Evolutionary conservation across 2,888 invertebrate species (phyloP).

Genomic region (Molorchus minor): DNA sequence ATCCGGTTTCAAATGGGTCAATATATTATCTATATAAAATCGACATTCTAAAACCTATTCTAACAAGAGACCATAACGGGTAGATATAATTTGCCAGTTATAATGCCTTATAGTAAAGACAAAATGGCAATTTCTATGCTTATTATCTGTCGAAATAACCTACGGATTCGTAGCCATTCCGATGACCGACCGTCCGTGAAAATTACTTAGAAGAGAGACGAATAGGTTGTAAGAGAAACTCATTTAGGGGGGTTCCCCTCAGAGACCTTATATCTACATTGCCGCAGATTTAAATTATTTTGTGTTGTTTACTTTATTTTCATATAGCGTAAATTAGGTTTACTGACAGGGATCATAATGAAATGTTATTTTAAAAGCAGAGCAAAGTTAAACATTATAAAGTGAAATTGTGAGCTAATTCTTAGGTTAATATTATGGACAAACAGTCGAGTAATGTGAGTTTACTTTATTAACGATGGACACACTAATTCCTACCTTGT

Average conservation of each 20-base stretch:
- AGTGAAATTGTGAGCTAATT: too few species aligned
- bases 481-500: too few species aligned
- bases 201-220: conserved; percentile 27
- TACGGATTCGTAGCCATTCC: conserved; percentile 43
- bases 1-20: too few species aligned
- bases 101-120: conserved; percentile 51
- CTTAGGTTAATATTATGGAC: too few species aligned
- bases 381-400: too few species aligned
- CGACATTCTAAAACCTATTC: too few species aligned
- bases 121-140: conserved; percentile 59
- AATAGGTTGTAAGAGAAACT: conserved; percentile 25
- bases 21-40: too few species aligned
- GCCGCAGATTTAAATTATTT: conserved; percentile 13
- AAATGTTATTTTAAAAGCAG: too few species aligned
- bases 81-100: conserved; percentile 45
- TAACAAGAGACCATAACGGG: neutral
- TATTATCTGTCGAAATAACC: conserved; percentile 60
- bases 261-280: neutral
- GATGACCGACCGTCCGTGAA: conserved; percentile 42
- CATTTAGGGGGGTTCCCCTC: neutral
- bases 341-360: too few species aligned
- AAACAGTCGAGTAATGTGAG: too few species aligned
- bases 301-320: neutral
- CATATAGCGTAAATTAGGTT: too few species aligned
- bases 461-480: too few species aligned